These are phyloP conservation scores for Acomys russatus DNA, from an alignment of 2,797 vertebrate genomes.

Conservation along the genomic window DNA sequence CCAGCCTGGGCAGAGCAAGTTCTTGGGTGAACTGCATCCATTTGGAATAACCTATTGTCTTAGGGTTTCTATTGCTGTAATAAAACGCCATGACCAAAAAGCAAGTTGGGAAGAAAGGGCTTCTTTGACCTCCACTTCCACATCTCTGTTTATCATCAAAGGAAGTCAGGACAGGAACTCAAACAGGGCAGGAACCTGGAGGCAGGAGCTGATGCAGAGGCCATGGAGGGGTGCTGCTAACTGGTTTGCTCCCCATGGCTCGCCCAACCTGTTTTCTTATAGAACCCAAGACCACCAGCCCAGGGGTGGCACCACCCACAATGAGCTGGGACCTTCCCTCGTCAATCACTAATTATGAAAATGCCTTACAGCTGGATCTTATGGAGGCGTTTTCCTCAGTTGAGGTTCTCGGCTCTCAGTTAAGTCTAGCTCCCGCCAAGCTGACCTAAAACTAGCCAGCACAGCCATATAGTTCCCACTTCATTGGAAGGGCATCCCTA, in stretches of 20 bases:
- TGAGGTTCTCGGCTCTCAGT: background rate
- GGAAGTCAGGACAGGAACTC: background rate
- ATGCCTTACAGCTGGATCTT: background rate
- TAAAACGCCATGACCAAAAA: background rate
- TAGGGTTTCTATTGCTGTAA: background rate
- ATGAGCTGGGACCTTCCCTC: background rate
- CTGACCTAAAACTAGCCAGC: background rate
- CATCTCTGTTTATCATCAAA: background rate
- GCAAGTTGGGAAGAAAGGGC: background rate
- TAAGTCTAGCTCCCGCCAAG: background rate
- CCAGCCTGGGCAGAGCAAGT: background rate
- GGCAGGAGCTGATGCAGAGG: background rate
- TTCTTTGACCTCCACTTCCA: background rate
- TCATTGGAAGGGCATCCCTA: background rate
- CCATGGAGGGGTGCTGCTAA: background rate
- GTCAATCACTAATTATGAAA: background rate
- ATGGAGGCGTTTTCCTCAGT: background rate
- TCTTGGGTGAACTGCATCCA: background rate
- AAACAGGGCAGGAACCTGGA: background rate
- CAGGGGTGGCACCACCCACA: background rate
- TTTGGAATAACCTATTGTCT: background rate
- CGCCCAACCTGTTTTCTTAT: background rate
- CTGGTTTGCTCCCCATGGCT: background rate
- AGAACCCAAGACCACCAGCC: background rate
- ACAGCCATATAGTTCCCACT: fast-evolving